Conservation (phyloP, 2,797 vertebrate species). For the Catostomus latipinnis region DNA sequence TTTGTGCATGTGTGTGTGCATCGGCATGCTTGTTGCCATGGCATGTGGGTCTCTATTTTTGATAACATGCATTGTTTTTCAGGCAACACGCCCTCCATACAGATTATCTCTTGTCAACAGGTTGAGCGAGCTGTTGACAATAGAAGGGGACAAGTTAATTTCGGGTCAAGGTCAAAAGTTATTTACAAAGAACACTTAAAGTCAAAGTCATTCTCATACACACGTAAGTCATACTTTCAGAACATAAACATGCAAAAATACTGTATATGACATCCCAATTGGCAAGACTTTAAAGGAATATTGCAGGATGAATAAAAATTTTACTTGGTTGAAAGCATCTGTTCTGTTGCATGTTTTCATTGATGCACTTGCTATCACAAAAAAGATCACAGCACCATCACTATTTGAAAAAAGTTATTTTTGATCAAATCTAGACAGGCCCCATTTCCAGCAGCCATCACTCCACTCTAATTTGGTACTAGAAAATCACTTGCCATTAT, state of each 20-base stretch:
- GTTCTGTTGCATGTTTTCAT: too few species aligned
- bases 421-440: too few species aligned
- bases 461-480: too few species aligned
- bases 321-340: too few species aligned
- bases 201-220: background rate
- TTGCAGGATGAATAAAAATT: too few species aligned
- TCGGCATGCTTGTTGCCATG: background rate
- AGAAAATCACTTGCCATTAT: too few species aligned
- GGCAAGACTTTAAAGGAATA: too few species aligned
- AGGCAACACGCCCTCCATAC: background rate
- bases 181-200: background rate
- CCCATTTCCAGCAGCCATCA: too few species aligned
- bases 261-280: too few species aligned
- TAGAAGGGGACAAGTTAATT: background rate
- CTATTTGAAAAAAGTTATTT: too few species aligned
- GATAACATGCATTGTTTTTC: slow-evolving; percentile 5
- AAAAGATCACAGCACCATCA: too few species aligned
- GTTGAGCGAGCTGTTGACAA: background rate
- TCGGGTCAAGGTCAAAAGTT: slow-evolving; percentile 18
- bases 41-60: slow-evolving; percentile 13
- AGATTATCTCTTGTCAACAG: background rate
- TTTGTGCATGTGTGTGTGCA: slow-evolving; percentile 35
- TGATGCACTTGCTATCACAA: too few species aligned
- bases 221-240: background rate
- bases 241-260: background rate